These are phyloP conservation scores for Sepiola atlantica DNA, from an alignment of 2,888 invertebrate genomes.

Conservation along the genomic window DNA sequence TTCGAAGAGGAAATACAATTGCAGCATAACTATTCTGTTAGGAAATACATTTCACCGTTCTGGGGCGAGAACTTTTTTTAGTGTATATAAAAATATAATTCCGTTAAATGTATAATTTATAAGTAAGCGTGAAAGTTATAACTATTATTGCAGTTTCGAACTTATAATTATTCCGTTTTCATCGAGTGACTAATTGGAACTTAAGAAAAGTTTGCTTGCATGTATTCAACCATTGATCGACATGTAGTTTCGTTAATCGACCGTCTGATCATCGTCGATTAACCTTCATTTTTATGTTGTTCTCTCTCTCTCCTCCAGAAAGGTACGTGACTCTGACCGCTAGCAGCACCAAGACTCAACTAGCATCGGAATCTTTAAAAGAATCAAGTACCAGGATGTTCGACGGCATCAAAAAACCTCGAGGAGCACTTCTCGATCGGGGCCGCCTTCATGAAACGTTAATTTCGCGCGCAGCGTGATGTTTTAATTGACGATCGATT, in stretches of 20 bases:
- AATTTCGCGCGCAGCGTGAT: background rate
- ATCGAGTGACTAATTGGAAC: background rate
- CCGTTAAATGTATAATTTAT: too few relatives aligned
- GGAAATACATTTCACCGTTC: too few relatives aligned
- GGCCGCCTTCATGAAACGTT: background rate
- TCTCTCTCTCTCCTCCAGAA: background rate
- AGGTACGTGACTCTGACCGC: background rate
- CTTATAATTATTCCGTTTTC: background rate
- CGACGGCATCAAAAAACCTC: background rate
- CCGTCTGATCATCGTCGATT: background rate
- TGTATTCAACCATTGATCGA: background rate
- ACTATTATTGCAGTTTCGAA: too few relatives aligned
- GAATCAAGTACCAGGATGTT: background rate
- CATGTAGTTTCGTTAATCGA: background rate
- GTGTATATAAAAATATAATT: too few relatives aligned
- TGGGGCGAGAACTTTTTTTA: too few relatives aligned
- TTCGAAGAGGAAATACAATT: too few relatives aligned
- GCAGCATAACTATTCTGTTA: too few relatives aligned
- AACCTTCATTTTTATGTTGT: background rate
- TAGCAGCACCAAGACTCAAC: background rate
- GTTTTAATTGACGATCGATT: background rate
- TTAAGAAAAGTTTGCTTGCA: background rate
- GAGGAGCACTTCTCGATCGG: slow-evolving; percentile 12
- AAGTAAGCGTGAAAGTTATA: too few relatives aligned
- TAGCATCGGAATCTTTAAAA: background rate